A percentile compares a stretch with the other conserved stretches of the same genome.
Evolutionary conservation across 2,888 invertebrate genomes (phyloP).

Genomic region (Pimpla rufipes): DNA sequence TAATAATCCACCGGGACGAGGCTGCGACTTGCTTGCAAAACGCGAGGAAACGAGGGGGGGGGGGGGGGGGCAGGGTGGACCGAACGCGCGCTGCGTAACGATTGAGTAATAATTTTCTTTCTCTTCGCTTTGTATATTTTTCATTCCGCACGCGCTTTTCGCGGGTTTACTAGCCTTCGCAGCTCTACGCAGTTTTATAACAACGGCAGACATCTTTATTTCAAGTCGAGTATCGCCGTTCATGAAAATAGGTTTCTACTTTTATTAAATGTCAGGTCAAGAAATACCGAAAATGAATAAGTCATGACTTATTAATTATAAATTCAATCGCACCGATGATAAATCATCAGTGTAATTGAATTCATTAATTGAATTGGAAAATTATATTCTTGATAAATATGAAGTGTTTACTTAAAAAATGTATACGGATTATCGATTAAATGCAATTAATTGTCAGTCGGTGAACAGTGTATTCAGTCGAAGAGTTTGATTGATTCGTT

Average conservation of each 20-base stretch:
- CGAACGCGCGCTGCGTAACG: conserved; percentile 38
- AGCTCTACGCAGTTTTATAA: neutral
- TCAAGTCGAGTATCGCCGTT: neutral
- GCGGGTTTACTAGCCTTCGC: neutral
- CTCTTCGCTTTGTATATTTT: conserved; percentile 8
- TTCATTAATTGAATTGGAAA: too few relatives aligned
- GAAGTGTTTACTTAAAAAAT: too few relatives aligned
- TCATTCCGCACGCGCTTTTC: conserved; percentile 9
- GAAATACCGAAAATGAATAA: neutral
- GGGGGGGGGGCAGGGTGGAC: neutral
- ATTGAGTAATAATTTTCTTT: conserved; percentile 48
- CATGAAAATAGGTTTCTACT: neutral
- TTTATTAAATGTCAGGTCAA: neutral
- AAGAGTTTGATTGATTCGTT: too few relatives aligned
- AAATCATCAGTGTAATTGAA: too few relatives aligned
- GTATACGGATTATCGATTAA: too few relatives aligned
- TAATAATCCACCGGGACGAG: conserved; percentile 54
- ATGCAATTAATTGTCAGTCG: too few relatives aligned
- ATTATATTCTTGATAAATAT: too few relatives aligned
- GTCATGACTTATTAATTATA: too few relatives aligned
- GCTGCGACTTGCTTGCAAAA: conserved; percentile 55
- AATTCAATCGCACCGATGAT: too few relatives aligned
- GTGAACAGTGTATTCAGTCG: too few relatives aligned
- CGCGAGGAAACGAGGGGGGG: conserved; percentile 43
- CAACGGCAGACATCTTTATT: neutral